These are phyloP conservation scores for Podocnemis expansa DNA, from an alignment of 2,113 vertebrate genomes.

Conservation along the genomic window DNA sequence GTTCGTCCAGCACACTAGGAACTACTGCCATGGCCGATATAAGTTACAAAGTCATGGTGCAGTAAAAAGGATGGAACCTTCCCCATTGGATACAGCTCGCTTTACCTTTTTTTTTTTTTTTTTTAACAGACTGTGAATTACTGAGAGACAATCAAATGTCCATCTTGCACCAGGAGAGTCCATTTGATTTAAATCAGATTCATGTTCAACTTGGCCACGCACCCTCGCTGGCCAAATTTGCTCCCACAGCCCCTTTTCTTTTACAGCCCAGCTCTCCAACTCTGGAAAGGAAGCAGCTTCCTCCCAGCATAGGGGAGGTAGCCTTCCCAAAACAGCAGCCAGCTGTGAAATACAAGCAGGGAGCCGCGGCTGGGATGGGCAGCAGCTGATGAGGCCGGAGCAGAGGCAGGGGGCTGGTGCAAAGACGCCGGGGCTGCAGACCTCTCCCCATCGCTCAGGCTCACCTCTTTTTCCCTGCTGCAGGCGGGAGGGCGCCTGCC, in stretches of 20 bases:
- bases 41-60: conserved; percentile 26
- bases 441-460: too few species aligned
- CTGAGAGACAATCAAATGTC: neutral
- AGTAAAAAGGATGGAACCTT: fast-evolving
- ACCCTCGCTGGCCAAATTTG: neutral
- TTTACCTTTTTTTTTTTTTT: neutral
- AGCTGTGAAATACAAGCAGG: too few species aligned
- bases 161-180: neutral
- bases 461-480: too few species aligned
- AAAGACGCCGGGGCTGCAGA: too few species aligned
- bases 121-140: too few species aligned
- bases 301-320: neutral
- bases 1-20: neutral
- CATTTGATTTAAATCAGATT: neutral
- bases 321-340: fast-evolving
- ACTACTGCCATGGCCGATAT: neutral
- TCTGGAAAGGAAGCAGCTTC: neutral
- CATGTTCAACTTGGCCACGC: neutral
- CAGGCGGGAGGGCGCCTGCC: too few species aligned
- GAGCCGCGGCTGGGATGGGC: too few species aligned
- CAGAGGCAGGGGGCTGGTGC: too few species aligned
- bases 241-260: neutral
- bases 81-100: conserved; percentile 29
- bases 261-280: neutral
- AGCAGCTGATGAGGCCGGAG: too few species aligned